Percentiles rank a stretch among this genome's conserved stretches.
Conservation (phyloP, 2,797 vertebrate genomes). For the Muraenolepis orangiensis region DNA sequence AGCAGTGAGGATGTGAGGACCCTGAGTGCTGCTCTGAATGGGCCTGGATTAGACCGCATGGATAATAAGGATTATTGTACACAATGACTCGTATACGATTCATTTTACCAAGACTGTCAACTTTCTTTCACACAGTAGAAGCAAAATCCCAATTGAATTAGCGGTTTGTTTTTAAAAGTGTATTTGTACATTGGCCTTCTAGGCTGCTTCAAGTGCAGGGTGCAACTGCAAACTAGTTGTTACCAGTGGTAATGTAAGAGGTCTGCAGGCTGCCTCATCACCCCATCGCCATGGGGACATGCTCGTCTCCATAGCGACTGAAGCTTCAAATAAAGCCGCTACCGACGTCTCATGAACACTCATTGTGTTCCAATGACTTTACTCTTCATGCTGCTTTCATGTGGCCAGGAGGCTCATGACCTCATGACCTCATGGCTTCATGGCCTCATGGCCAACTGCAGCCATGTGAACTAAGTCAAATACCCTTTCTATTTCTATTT, state of each 20-base stretch:
- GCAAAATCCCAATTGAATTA: conserved; percentile 50
- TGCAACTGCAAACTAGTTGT: conserved; percentile 53
- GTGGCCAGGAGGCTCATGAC: not conserved
- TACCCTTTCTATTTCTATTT: no score
- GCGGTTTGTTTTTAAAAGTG: conserved; percentile 49
- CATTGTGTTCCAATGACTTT: not conserved
- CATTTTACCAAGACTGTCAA: conserved; percentile 41
- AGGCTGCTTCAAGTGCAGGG: conserved; percentile 22
- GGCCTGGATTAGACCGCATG: conserved; percentile 65
- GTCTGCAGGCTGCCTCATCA: conserved; percentile 23
- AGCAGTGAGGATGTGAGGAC: conserved; percentile 83
- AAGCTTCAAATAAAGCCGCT: conserved; percentile 28
- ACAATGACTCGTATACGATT: conserved; percentile 44
- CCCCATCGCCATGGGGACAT: conserved; percentile 32
- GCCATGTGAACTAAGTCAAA: no score
- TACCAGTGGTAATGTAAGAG: conserved; percentile 47
- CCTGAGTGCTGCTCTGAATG: conserved; percentile 84
- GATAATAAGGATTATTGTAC: conserved; percentile 70
- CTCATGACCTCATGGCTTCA: not conserved
- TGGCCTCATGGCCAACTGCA: not conserved
- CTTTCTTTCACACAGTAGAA: conserved; percentile 35
- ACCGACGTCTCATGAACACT: conserved; percentile 6
- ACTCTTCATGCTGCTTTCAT: not conserved
- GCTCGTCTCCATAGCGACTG: conserved; percentile 28
- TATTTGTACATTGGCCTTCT: conserved; percentile 46